Evolutionary conservation across 2,888 invertebrate genomes (phyloP).

Genomic region (Pandemis corylana): DNA sequence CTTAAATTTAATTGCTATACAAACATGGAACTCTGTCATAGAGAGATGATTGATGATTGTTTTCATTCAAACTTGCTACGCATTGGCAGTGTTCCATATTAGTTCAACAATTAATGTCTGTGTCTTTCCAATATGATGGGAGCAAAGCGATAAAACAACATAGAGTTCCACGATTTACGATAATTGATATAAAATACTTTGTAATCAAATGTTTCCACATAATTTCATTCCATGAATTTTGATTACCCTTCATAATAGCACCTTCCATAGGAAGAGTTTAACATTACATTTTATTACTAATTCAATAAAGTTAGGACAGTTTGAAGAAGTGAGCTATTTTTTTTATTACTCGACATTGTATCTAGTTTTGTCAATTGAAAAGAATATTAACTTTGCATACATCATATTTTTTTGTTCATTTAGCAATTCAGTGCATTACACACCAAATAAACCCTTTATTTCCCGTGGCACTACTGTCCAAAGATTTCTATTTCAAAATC

Average conservation of each 20-base stretch:
- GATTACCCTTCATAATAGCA: constrained; percentile 54
- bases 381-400: constrained; percentile 4
- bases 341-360: not conserved
- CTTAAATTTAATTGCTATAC: no score
- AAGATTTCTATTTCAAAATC: no score
- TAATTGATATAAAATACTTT: constrained; percentile 16
- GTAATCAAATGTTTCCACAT: constrained; percentile 32
- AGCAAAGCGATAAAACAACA: constrained; percentile 5
- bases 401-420: no score
- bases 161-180: constrained; percentile 22
- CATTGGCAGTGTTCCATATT: no score
- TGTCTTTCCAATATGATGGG: not conserved
- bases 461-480: no score
- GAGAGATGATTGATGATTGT: no score
- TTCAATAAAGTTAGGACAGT: constrained; percentile 17
- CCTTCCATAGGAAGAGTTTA: constrained; percentile 66
- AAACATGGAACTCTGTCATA: no score
- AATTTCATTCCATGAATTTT: constrained; percentile 44
- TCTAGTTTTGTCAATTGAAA: constrained; percentile 3
- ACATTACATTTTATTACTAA: constrained; percentile 31
- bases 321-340: constrained; percentile 17
- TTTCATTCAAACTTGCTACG: no score
- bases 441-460: no score
- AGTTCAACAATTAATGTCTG: no score
- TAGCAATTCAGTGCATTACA: no score